A percentile compares a stretch with the other conserved stretches of the same genome.
These are phyloP conservation scores for Crenuchus spilurus DNA, from an alignment of 2,797 vertebrate genomes.

Conservation along the genomic window DNA sequence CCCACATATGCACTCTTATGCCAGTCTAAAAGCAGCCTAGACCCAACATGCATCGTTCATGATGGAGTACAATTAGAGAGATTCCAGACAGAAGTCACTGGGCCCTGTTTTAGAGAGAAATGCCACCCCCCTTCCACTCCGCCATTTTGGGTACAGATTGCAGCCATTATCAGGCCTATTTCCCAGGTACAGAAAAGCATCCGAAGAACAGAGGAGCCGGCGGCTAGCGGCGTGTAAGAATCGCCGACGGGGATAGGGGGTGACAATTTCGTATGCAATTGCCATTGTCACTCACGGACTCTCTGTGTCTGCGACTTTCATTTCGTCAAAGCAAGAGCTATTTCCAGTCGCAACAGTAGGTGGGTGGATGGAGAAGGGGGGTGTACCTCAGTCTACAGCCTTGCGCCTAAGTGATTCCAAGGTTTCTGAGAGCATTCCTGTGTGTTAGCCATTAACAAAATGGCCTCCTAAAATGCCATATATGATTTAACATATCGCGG, in stretches of 20 bases:
- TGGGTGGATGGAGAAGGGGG: not conserved
- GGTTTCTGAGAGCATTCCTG: constrained; percentile 44
- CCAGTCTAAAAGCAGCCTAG: not conserved
- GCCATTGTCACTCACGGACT: constrained; percentile 70
- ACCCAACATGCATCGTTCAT: not conserved
- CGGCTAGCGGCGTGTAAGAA: constrained; percentile 63
- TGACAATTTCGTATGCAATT: constrained; percentile 76
- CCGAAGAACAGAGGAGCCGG: constrained; percentile 48
- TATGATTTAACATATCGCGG: constrained; percentile 52
- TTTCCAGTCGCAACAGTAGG: constrained; percentile 37
- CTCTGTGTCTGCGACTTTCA: constrained; percentile 54
- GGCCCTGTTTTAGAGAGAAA: constrained; percentile 64
- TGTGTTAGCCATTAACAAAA: constrained; percentile 44
- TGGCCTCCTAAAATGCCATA: constrained; percentile 45
- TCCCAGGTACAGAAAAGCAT: constrained; percentile 60
- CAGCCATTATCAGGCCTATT: constrained; percentile 76
- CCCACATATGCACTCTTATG: not conserved
- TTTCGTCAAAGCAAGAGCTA: constrained; percentile 49
- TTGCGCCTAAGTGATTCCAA: constrained; percentile 31
- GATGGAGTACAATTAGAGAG: constrained; percentile 44
- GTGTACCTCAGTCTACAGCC: constrained; percentile 2
- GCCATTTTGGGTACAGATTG: constrained; percentile 74
- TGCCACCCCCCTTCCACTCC: constrained; percentile 46
- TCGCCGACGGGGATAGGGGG: constrained; percentile 69
- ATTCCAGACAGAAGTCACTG: constrained; percentile 68